Percentiles rank a stretch among this genome's conserved stretches.
These are phyloP conservation scores for Tetrax tetrax DNA, from an alignment of 2,113 vertebrate genomes.

Conservation along the genomic window DNA sequence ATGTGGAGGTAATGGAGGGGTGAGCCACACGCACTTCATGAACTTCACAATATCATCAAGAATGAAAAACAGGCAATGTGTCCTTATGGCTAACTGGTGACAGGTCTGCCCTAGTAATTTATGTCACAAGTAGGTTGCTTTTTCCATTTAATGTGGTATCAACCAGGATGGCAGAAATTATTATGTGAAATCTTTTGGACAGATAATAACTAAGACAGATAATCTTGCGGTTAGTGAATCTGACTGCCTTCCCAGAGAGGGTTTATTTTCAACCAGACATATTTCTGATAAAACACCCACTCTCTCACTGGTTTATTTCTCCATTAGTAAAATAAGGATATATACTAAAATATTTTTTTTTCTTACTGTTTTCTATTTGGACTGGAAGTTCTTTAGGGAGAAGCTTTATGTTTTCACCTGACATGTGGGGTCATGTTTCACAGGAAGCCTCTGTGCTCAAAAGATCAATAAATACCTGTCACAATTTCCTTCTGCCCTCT, in stretches of 20 bases:
- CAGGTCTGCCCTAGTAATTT: neutral
- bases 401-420: neutral
- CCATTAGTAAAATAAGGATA: neutral
- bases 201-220: neutral
- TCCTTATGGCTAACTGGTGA: neutral
- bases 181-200: conserved; percentile 11
- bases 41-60: neutral
- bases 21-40: neutral
- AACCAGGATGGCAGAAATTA: neutral
- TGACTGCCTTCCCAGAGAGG: neutral
- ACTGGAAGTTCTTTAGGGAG: neutral
- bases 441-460: neutral
- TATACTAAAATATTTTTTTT: neutral
- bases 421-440: neutral
- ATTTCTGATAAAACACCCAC: neutral
- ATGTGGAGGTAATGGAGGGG: neutral
- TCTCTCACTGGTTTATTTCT: neutral
- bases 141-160: neutral
- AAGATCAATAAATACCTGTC: neutral
- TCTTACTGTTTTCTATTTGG: neutral
- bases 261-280: neutral
- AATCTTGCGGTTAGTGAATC: neutral
- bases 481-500: neutral
- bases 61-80: neutral
- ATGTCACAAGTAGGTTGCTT: neutral